These are phyloP conservation scores for Lota lota DNA, from an alignment of 2,113 vertebrate genomes.

Conservation along the genomic window DNA sequence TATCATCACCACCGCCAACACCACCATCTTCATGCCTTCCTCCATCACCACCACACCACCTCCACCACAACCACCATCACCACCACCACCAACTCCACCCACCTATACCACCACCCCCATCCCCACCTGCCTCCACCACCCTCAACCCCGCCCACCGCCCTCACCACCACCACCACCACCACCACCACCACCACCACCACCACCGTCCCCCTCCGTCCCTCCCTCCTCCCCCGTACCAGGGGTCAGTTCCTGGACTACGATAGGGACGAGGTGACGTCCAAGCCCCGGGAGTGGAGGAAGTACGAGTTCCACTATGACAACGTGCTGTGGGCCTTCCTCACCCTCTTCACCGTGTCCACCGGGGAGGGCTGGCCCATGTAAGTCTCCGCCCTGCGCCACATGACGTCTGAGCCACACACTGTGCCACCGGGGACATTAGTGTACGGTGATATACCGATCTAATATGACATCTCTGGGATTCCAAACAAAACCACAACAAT, in stretches of 20 bases:
- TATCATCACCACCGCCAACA: too few species aligned
- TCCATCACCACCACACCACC: too few species aligned
- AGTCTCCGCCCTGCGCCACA: conserved; percentile 67
- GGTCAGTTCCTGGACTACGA: conserved; percentile 93
- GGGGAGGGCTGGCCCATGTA: conserved; percentile 97
- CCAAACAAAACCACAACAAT: too few species aligned
- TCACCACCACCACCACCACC: too few species aligned
- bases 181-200: not conserved
- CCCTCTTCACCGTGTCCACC: conserved; percentile 95
- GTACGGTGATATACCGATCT: too few species aligned
- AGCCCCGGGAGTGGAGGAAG: conserved; percentile 93
- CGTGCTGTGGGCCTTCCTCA: conserved; percentile 95
- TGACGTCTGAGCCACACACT: not conserved
- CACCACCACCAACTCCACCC: not conserved
- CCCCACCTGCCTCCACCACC: too few species aligned
- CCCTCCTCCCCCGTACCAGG: conserved; percentile 58
- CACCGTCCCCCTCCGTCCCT: not conserved
- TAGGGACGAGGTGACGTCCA: conserved; percentile 82
- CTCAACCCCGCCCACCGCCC: too few species aligned
- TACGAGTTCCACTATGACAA: conserved; percentile 98
- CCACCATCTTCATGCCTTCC: too few species aligned
- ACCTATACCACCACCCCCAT: too few species aligned
- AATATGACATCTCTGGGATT: too few species aligned
- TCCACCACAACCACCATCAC: too few species aligned
- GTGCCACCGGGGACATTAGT: not conserved